Percentiles rank a stretch among this genome's conserved stretches.
phyloP scores from a whole-genome alignment of 2,113 vertebrate genomes.

The Piaya cayana region DNA sequence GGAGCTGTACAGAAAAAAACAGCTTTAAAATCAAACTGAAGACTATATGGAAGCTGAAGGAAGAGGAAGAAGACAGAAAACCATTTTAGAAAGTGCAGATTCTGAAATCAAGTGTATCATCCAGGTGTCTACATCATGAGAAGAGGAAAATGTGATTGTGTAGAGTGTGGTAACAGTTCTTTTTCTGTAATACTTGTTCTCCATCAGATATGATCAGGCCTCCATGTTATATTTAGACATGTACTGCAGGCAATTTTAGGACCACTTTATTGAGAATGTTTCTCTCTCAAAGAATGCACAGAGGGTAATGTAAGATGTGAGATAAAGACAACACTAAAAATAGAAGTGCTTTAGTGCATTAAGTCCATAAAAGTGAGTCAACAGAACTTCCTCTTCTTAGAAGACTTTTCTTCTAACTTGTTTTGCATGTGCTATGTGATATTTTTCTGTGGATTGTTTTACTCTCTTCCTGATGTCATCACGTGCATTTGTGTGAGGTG shows the following conservation, averaged over 20 bases:
- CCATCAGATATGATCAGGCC: not conserved
- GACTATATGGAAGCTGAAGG: not conserved
- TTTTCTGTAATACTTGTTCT: not conserved
- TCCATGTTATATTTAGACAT: not conserved
- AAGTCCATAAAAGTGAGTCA: not conserved
- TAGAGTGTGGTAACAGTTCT: not conserved
- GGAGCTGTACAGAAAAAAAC: not conserved
- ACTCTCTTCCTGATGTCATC: not conserved
- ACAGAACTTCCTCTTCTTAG: not conserved
- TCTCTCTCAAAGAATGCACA: not conserved
- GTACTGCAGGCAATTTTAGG: slow-evolving; percentile 6
- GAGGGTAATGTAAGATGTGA: not conserved
- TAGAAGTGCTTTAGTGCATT: not conserved
- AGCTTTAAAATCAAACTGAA: not conserved
- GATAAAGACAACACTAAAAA: not conserved
- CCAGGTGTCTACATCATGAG: not conserved
- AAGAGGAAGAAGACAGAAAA: not conserved
- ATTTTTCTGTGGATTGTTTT: not conserved
- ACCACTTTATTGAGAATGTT: not conserved
- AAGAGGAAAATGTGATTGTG: not conserved
- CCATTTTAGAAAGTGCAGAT: not conserved
- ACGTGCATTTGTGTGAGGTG: not conserved
- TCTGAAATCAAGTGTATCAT: not conserved
- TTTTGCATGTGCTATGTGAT: not conserved
- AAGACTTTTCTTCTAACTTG: not conserved